Evolutionary conservation across 1,140 invertebrate species (phyloP), one percentile per base, ranked within the genome.

Genomic region (Formica exsecta): DNA sequence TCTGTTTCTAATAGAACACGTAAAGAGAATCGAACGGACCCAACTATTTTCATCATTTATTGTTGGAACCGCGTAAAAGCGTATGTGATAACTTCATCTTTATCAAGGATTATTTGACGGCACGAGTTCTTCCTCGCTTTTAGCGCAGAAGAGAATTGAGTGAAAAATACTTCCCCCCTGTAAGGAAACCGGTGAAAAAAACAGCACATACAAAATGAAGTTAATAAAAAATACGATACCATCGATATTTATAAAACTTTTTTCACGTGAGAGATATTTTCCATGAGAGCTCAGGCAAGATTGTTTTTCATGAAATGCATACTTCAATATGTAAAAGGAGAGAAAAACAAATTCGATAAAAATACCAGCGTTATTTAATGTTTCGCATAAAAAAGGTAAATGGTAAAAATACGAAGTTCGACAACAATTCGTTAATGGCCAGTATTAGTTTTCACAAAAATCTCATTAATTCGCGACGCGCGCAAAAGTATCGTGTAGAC

Each of bases 11-110:
- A 54, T 51, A 41, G 38, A 29, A 74, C 54, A 61, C 54, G 66
- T 54, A 25, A 11, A 16, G 38, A 73, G 41, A 16, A 25, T 44
- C 54, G 22, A n/a, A 5, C 54, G 11, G 41, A 9, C 8, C 25
- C 41, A 36, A 19, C 29, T 44, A n/a, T 70, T 65, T 83, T 83
- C 68, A 61, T 74, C 74, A 83, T 48, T 83, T 83, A 83, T 83
- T 22, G 38, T 70, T 13, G 51, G 2, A 11, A 61, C 16, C 51
- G n/a, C 68, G 16, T 19, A 22, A 81, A 73, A 48, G 51, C 25
- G 25, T 22, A 22, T 25, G 25, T 22, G 57, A 61, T 22, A n/a
- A 13, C 38, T 81, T 61, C 54, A 79, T 68, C 38, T 48, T 83
- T 74, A 73, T 74, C 38, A 16, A 61, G 73, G 13, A 32, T 61